These are phyloP conservation scores for Laspeyria flexula DNA, from an alignment of 2,888 invertebrate species.

Conservation along the genomic window DNA sequence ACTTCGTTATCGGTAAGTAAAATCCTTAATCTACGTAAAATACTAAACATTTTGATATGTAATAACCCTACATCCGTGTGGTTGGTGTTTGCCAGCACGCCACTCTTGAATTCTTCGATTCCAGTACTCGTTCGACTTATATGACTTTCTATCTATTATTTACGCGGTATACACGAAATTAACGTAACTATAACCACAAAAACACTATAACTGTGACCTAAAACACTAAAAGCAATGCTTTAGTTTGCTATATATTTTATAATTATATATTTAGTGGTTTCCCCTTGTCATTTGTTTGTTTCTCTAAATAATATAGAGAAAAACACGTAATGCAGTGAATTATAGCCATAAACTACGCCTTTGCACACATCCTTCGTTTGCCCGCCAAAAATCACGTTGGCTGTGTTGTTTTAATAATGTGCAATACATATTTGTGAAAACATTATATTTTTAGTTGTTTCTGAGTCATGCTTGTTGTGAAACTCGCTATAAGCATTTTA, in stretches of 20 bases:
- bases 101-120: constrained; percentile 42
- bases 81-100: constrained; percentile 70
- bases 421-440: constrained; percentile 29
- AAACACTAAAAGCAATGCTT: constrained; percentile 18
- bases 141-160: constrained; percentile 34
- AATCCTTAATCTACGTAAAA: constrained; percentile 41
- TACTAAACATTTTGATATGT: constrained; percentile 47
- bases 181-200: not conserved
- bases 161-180: constrained; percentile 18
- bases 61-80: constrained; percentile 46
- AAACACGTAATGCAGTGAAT: constrained; percentile 33
- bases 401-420: constrained; percentile 19
- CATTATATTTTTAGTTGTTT: constrained; percentile 30
- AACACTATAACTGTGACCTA: constrained; percentile 2
- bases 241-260: constrained; percentile 29
- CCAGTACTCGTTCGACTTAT: constrained; percentile 33
- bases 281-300: constrained; percentile 53
- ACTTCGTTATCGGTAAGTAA: constrained; percentile 91
- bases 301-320: constrained; percentile 38
- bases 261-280: constrained; percentile 32
- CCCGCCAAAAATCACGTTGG: constrained; percentile 27
- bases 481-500: constrained; percentile 6
- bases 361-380: constrained; percentile 15
- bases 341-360: constrained; percentile 22
- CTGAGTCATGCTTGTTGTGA: constrained; percentile 42